Conservation (phyloP, 2,113 vertebrate species). For the Cebus imitator region DNA sequence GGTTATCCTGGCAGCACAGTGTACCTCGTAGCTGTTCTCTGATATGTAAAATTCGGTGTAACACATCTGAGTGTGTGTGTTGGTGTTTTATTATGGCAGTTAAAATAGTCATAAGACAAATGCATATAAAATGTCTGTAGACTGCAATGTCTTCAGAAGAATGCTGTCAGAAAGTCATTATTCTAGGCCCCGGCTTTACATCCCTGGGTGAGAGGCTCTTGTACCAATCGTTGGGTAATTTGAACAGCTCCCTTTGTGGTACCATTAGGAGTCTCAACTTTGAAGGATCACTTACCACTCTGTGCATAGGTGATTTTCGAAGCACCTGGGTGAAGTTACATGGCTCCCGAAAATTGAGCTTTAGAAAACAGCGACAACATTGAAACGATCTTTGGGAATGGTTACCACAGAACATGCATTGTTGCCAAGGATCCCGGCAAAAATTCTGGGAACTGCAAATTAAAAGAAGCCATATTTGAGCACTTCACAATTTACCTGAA, state of each 20-base stretch:
- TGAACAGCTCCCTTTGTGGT: constrained; percentile 51
- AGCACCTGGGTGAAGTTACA: constrained; percentile 75
- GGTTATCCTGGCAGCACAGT: not conserved
- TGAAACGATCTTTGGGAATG: not conserved
- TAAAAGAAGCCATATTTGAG: not conserved
- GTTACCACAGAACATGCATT: not conserved
- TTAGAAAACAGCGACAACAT: not conserved
- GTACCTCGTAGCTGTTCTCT: not conserved
- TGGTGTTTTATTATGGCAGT: not conserved
- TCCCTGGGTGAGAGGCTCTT: not conserved
- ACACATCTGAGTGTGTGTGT: not conserved
- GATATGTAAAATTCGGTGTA: not conserved
- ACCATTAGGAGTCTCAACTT: constrained; percentile 35
- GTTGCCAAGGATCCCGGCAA: not conserved
- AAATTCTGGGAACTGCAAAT: not conserved
- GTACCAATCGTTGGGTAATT: constrained; percentile 36
- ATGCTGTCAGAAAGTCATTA: not conserved
- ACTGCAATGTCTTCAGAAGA: not conserved
- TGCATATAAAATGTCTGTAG: not conserved
- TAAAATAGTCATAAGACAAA: not conserved
- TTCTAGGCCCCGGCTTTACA: not conserved
- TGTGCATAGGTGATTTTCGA: constrained; percentile 54
- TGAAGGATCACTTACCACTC: constrained; percentile 70
- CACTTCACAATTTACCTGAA: not conserved
- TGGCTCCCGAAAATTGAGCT: constrained; percentile 56